Evolutionary conservation across 2,113 vertebrate species (phyloP), one percentile per base, ranked within the genome.

Genomic region (Cavia porcellus): DNA sequence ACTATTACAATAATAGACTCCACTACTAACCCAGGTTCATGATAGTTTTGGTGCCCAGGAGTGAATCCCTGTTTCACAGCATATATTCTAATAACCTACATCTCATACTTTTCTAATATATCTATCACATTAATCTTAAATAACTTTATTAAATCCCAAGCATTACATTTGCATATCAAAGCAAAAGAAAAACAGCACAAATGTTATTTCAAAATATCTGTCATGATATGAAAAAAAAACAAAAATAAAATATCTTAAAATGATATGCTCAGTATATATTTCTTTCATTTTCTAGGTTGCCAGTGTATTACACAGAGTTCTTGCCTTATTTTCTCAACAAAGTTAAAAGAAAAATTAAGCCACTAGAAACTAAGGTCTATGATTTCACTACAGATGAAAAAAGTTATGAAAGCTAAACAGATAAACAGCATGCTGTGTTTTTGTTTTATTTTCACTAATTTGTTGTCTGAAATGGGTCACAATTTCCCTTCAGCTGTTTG

Each of bases 401-500:
- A 96, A 93, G 96, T 93, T 45, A 95, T 97, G 70, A 88, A 77
- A 42, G 77, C 32, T 86, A 66, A 97, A 17, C 6, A 0, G 17
- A 97, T 74, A 38, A 50, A 50, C 92, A 84, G 91, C 95, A 93
- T 55, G 66, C 68, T 97, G 86, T 97, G 62, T 70, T 97, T 87
- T 98, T 97, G 13, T 50, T 82, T 92, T 92, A n/a, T 95, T 98
- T 96, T 95, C 47, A 87, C 57, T 94, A 92, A 96, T 98, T 90
- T 96, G 22, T 97, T 79, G 92, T 97, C 92, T 38, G 61, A 97
- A 98, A 97, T 95, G 77, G 95, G 94, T 96, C 93, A 79, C 97
- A 96, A 97, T 98, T 98, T 96, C 96, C 96, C 95, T 95, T 97
- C 66, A 95, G 96, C 96, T 96, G 97, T 97, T 98, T 97, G 94